Evolutionary conservation across 2,888 invertebrate species (phyloP), one percentile per base, ranked within the genome.

Genomic region (Cephus nigrinus): DNA sequence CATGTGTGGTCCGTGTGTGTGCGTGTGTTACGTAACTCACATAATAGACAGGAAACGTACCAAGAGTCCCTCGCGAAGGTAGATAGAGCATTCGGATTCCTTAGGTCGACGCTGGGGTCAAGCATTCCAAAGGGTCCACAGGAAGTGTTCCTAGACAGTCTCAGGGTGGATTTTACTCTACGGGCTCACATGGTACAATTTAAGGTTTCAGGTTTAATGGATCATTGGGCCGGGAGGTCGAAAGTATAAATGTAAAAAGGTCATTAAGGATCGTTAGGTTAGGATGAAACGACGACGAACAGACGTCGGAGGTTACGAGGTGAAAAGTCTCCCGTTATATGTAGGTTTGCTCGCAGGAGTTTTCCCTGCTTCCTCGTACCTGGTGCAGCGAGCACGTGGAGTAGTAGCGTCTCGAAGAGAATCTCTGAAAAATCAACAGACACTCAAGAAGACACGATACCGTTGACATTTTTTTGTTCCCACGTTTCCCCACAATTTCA

Each of bases 281-380:
- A 9, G 55, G 55, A 55, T 23, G 9, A 5, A 23, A 23, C 55
- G 23, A 55, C 55, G 23, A 55, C 9, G 55, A 23, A 36, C 4
- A 36, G 36, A 35, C 35, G 55, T 2, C 55, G 2, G 55, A 9
- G 55, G 9, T 23, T 23, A 55, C 23, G 23, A 55, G 23, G 23
- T 9, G 9, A 55, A 9, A 55, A 23, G 9, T 23, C 23, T 23
- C 55, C 23, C 9, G 55, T 95, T 96, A 96, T 94, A 96, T 96
- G 93, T 94, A 96, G 90, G 96, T 96, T 93, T 96, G 96, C 93
- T 96, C 96, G 93, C 96, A 96, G 92, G 96, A 96, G 92, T 96
- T 96, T 92, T 96, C 96, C 88, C 96, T 94, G 92, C 95, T 93
- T 91, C 94, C 94, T 89, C 94, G 94, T 88, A 94, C 94, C 90